Evolutionary conservation across 2,888 invertebrate genomes (phyloP).

Genomic region (Cheilosia urbana): DNA sequence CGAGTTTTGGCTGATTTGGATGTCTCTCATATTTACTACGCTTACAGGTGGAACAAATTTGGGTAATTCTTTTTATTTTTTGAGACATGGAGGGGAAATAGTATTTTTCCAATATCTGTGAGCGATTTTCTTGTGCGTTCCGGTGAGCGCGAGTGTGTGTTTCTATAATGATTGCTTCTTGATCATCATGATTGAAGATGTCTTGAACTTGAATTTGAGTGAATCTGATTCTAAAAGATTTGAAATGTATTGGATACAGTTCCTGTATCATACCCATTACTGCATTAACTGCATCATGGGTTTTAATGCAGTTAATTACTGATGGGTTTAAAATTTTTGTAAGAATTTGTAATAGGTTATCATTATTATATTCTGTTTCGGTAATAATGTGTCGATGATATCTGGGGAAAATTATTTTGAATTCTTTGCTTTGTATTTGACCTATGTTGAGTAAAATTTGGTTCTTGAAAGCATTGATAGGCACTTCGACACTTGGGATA

Average conservation of each 20-base stretch:
- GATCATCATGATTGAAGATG: background rate
- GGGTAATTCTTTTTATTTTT: slow-evolving; percentile 5
- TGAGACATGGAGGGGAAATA: slow-evolving; percentile 2
- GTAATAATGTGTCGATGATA: background rate
- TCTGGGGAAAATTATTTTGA: background rate
- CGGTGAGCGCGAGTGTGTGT: background rate
- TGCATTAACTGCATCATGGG: background rate
- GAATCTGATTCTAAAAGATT: background rate
- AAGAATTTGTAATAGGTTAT: background rate
- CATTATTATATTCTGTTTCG: too few species aligned
- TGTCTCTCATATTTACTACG: background rate
- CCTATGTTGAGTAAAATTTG: background rate
- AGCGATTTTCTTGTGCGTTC: background rate
- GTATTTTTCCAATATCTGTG: background rate
- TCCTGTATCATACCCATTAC: background rate
- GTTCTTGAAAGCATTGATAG: background rate
- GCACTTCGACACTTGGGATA: background rate
- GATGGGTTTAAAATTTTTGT: too few species aligned
- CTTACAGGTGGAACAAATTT: slow-evolving; percentile 6
- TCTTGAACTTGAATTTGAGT: background rate
- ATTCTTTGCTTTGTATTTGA: background rate
- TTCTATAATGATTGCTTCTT: slow-evolving; percentile 1
- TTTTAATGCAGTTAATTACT: background rate
- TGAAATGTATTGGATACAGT: background rate
- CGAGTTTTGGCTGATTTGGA: slow-evolving; percentile 1